These are phyloP conservation scores for Aptenodytes patagonicus DNA, from an alignment of 2,113 vertebrate genomes.

Conservation along the genomic window DNA sequence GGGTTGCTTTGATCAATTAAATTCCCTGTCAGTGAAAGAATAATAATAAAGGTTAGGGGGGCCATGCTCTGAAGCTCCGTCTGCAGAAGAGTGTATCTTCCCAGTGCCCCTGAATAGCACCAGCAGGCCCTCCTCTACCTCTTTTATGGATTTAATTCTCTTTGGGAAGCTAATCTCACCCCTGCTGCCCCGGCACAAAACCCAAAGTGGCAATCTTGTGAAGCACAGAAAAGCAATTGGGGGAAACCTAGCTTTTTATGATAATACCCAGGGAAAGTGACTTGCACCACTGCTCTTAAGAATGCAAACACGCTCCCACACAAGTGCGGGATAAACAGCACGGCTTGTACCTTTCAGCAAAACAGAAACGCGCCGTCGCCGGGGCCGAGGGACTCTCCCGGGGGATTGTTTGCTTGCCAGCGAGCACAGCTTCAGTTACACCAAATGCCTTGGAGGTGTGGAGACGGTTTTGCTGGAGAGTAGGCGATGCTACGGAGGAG, in stretches of 20 bases:
- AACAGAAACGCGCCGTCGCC: neutral
- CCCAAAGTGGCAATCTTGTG: conserved; percentile 55
- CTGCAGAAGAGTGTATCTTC: conserved; percentile 48
- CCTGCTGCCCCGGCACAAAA: conserved; percentile 52
- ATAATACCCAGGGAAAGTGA: conserved; percentile 32
- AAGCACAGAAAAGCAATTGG: conserved; percentile 48
- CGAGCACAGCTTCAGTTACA: rapidly evolving
- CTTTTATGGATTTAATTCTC: conserved; percentile 58
- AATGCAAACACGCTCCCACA: conserved; percentile 2
- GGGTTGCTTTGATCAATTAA: conserved; percentile 63
- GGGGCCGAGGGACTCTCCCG: neutral
- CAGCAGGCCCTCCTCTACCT: conserved; percentile 39
- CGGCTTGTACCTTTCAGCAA: neutral
- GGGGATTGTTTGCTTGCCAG: neutral
- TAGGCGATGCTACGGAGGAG: neutral
- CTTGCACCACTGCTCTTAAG: conserved; percentile 47
- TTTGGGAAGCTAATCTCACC: conserved; percentile 58
- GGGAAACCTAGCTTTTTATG: conserved; percentile 31
- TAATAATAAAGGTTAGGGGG: conserved; percentile 41
- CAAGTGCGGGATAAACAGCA: neutral
- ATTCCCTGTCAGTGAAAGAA: conserved; percentile 44
- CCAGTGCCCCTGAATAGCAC: conserved; percentile 44
- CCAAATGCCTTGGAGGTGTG: neutral
- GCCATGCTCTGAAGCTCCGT: neutral
- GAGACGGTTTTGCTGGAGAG: neutral